A percentile compares a stretch with the other conserved stretches of the same genome.
These are phyloP conservation scores for Tinea semifulvella DNA, from an alignment of 2,888 invertebrate species.

Conservation along the genomic window DNA sequence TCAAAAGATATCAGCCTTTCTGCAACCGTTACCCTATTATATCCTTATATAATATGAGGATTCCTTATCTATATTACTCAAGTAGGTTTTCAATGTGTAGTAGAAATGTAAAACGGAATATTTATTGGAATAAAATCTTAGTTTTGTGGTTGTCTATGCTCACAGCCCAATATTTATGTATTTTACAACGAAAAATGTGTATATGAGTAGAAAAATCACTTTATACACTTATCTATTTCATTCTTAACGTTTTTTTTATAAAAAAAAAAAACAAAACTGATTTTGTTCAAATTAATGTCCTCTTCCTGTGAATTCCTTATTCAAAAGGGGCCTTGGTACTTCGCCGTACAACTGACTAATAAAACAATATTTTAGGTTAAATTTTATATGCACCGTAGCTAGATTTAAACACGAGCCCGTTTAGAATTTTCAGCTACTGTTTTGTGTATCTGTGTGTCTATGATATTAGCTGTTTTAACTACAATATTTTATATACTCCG, in stretches of 20 bases:
- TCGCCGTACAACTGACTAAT: neutral
- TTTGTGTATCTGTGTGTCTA: slow-evolving; percentile 27
- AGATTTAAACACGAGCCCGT: slow-evolving; percentile 40
- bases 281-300: neutral
- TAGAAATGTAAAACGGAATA: too few relatives aligned
- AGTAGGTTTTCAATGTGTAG: too few relatives aligned
- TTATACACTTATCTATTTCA: neutral
- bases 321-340: slow-evolving; percentile 27
- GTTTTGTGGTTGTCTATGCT: too few relatives aligned
- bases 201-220: slow-evolving; percentile 1
- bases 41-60: too few relatives aligned
- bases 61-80: too few relatives aligned
- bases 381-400: slow-evolving; percentile 40
- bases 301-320: slow-evolving; percentile 17
- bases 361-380: neutral
- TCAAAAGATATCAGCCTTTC: too few relatives aligned
- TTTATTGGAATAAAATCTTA: too few relatives aligned
- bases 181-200: slow-evolving; percentile 9
- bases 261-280: too few relatives aligned
- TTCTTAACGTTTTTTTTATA: neutral
- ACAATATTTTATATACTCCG: too few relatives aligned
- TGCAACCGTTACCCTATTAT: too few relatives aligned
- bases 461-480: neutral
- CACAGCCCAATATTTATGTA: too few relatives aligned
- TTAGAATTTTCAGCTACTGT: slow-evolving; percentile 27